Conservation (phyloP, 2,113 vertebrate species). For the Pterocles burchelli region DNA sequence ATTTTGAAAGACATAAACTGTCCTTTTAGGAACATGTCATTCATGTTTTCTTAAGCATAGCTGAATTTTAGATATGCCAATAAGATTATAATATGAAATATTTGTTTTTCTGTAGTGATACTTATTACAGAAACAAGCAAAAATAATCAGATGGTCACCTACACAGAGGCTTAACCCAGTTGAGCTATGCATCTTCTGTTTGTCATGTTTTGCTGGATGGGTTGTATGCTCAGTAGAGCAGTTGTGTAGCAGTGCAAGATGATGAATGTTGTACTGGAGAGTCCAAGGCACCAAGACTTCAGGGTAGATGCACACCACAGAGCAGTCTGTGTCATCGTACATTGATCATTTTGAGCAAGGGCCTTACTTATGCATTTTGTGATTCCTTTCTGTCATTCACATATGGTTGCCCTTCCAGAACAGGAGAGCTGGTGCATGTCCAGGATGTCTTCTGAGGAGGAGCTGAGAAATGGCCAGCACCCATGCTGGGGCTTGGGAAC, state of each 20-base stretch:
- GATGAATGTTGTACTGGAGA: neutral
- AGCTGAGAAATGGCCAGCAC: neutral
- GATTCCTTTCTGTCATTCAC: neutral
- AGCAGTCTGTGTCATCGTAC: neutral
- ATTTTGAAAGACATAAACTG: neutral
- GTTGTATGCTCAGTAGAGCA: neutral
- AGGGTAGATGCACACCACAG: neutral
- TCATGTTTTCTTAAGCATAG: neutral
- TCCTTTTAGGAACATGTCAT: neutral
- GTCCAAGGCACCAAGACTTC: neutral
- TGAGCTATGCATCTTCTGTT: neutral
- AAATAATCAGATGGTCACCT: neutral
- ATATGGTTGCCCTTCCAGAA: neutral
- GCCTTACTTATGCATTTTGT: neutral
- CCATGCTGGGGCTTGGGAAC: accelerated
- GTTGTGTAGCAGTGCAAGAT: neutral
- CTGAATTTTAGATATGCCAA: neutral
- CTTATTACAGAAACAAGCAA: neutral
- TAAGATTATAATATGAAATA: neutral
- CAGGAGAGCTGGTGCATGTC: neutral
- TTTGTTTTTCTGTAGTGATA: neutral
- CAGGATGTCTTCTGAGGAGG: neutral
- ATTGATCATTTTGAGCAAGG: neutral
- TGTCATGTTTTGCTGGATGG: accelerated
- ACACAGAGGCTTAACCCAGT: neutral